These are phyloP conservation scores for Lagria hirta DNA, from an alignment of 2,888 invertebrate species.

Conservation along the genomic window DNA sequence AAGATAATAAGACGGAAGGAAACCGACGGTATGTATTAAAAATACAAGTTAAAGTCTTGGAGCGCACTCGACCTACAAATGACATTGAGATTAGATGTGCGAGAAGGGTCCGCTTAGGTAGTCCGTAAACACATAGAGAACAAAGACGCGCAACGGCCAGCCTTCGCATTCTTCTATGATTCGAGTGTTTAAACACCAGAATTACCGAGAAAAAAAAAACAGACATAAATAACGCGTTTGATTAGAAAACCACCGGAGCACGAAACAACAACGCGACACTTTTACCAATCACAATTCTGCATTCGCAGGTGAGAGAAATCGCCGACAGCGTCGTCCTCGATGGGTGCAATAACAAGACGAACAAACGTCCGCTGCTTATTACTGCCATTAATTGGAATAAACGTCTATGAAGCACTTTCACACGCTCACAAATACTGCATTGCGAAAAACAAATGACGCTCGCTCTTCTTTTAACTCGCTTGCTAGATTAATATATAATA, in stretches of 20 bases:
- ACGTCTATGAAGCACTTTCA: conserved; percentile 41
- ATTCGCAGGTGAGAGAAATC: conserved; percentile 38
- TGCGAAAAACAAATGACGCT: conserved; percentile 19
- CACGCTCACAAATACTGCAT: conserved; percentile 32
- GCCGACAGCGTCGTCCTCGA: conserved; percentile 31
- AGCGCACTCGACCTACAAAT: conserved; percentile 25
- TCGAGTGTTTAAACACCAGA: too few species aligned
- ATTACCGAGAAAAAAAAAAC: too few species aligned
- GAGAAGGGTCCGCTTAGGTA: conserved; percentile 10
- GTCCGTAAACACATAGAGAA: too few species aligned
- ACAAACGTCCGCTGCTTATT: too few species aligned
- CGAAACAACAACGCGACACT: conserved; percentile 11
- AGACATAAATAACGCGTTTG: too few species aligned
- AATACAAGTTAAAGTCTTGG: conserved; percentile 4
- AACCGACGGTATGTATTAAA: conserved; percentile 1
- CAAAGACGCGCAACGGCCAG: conserved; percentile 20
- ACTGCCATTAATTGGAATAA: conserved; percentile 31
- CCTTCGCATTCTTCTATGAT: conserved; percentile 54
- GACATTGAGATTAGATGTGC: conserved; percentile 21
- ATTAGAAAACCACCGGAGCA: too few species aligned
- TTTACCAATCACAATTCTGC: conserved; percentile 20
- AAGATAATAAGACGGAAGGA: conserved; percentile 6
- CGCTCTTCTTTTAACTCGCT: too few species aligned
- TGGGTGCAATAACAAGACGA: conserved; percentile 17
- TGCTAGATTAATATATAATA: too few species aligned